These are phyloP conservation scores for Pseudomyrmex gracilis DNA, from an alignment of 1,140 invertebrate genomes.

Conservation along the genomic window DNA sequence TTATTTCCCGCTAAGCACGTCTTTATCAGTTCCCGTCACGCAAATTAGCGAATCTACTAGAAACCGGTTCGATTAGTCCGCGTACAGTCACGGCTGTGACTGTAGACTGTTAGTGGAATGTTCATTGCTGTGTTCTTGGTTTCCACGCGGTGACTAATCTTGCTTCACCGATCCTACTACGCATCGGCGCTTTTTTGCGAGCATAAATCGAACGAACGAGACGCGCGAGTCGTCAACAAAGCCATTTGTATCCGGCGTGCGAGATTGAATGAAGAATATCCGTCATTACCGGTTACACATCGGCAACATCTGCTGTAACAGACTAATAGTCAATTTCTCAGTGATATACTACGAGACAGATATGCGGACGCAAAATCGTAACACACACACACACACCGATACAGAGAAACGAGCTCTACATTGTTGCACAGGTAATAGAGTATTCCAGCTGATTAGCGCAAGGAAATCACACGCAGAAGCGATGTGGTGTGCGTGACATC, in stretches of 20 bases:
- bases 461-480: background rate
- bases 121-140: background rate
- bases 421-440: slow-evolving; percentile 35
- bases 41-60: slow-evolving; percentile 46
- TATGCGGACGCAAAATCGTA: background rate
- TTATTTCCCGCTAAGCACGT: slow-evolving; percentile 35
- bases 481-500: background rate
- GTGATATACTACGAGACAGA: slow-evolving; percentile 27
- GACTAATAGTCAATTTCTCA: slow-evolving; percentile 55
- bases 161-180: background rate
- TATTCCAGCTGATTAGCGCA: background rate
- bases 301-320: slow-evolving; percentile 48
- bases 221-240: slow-evolving; percentile 34
- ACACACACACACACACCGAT: background rate
- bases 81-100: background rate
- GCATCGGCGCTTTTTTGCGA: slow-evolving; percentile 6
- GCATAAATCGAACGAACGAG: slow-evolving; percentile 47
- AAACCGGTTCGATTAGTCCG: slow-evolving; percentile 46
- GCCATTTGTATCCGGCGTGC: slow-evolving; percentile 35
- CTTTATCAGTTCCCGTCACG: slow-evolving; percentile 51
- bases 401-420: slow-evolving; percentile 22
- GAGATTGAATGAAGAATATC: slow-evolving; percentile 47
- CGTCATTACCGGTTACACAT: slow-evolving; percentile 39
- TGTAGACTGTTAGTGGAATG: background rate
- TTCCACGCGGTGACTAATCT: slow-evolving; percentile 35